A percentile compares a stretch with the other conserved stretches of the same genome.
These are phyloP conservation scores for Microhierax caerulescens DNA, from an alignment of 2,797 vertebrate genomes.

Conservation along the genomic window DNA sequence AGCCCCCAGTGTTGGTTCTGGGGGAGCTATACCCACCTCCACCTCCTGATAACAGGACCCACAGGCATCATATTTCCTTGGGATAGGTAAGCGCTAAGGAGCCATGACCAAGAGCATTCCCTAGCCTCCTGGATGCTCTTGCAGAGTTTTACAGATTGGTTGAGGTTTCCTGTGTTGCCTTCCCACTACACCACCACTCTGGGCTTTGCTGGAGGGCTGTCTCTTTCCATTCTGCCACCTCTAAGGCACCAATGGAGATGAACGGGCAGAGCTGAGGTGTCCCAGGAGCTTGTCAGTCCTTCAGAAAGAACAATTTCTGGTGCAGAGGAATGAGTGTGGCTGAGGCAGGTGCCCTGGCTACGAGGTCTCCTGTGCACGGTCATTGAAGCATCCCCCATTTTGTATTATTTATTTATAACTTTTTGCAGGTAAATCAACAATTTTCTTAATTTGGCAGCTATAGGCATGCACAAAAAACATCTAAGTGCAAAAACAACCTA, in stretches of 20 bases:
- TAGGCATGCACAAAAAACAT: background rate
- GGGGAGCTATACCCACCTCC: background rate
- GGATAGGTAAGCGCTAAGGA: background rate
- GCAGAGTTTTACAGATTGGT: background rate
- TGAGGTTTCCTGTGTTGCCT: background rate
- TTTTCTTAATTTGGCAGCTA: background rate
- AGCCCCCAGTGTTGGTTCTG: rapidly evolving
- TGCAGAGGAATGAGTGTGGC: background rate
- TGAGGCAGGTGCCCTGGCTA: background rate
- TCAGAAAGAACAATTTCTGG: background rate
- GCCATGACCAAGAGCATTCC: background rate
- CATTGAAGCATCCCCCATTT: background rate
- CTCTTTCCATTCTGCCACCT: background rate
- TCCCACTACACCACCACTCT: background rate
- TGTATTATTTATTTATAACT: background rate
- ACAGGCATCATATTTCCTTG: background rate
- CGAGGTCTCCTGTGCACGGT: background rate
- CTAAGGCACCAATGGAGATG: background rate
- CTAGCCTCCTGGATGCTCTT: background rate
- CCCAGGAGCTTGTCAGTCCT: background rate
- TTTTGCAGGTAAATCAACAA: background rate
- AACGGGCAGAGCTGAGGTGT: background rate
- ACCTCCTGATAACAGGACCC: background rate
- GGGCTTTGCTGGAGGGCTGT: background rate
- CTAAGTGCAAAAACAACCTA: background rate